These are phyloP conservation scores for Drosophila dives DNA, from an alignment of 2,888 invertebrate genomes.

Conservation along the genomic window DNA sequence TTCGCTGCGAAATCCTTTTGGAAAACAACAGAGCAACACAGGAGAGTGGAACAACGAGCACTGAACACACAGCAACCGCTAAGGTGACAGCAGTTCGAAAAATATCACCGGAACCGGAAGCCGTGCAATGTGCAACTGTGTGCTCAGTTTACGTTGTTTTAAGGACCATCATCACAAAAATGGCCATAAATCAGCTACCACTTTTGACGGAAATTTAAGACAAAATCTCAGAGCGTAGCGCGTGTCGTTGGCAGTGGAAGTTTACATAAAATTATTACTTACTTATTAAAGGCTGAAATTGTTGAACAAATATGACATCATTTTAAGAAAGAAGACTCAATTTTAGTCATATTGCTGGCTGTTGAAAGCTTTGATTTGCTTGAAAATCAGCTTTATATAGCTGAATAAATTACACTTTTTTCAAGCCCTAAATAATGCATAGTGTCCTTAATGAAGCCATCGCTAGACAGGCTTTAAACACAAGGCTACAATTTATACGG, in stretches of 20 bases:
- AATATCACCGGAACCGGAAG: conserved; percentile 60
- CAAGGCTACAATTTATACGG: conserved; percentile 29
- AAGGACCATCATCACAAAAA: conserved; percentile 40
- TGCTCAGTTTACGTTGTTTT: conserved; percentile 65
- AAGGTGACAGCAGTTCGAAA: conserved; percentile 33
- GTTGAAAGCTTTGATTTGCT: background rate
- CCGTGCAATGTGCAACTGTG: conserved; percentile 43
- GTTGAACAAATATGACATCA: conserved; percentile 1
- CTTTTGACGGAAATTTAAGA: conserved; percentile 72
- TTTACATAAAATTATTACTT: background rate
- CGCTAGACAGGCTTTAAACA: conserved; percentile 1
- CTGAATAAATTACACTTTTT: background rate
- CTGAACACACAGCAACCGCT: background rate
- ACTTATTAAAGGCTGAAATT: conserved; percentile 17
- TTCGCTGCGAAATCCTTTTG: conserved; percentile 53
- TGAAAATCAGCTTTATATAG: background rate
- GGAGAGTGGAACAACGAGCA: background rate
- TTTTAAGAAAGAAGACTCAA: too few species aligned
- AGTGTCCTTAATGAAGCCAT: background rate
- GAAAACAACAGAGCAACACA: conserved; percentile 16
- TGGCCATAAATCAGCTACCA: conserved; percentile 68
- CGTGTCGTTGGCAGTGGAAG: conserved; percentile 2
- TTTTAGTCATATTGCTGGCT: background rate
- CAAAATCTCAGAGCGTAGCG: conserved; percentile 24
- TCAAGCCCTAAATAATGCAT: background rate